Evolutionary conservation across 1,140 invertebrate genomes (phyloP).

Genomic region (Halyomorpha halys): DNA sequence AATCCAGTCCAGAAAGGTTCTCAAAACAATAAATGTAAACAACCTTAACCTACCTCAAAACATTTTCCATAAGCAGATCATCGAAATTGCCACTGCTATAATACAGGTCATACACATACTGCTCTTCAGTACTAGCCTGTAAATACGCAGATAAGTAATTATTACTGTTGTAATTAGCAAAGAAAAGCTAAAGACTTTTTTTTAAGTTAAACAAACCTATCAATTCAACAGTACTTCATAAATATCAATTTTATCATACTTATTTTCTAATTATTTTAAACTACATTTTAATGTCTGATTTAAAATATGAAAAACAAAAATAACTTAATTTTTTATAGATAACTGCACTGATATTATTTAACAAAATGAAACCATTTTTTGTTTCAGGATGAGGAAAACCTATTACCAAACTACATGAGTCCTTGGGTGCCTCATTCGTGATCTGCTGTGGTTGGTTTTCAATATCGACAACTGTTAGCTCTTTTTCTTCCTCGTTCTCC

Average conservation of each 20-base stretch:
- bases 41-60: slow-evolving; percentile 21
- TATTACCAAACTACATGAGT: slow-evolving; percentile 25
- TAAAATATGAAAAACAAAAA: too few species aligned
- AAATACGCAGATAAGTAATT: too few species aligned
- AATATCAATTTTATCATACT: too few species aligned
- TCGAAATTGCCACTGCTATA: slow-evolving; percentile 24
- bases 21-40: too few species aligned
- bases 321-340: too few species aligned
- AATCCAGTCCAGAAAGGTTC: too few species aligned
- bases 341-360: neutral
- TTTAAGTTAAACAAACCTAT: too few species aligned
- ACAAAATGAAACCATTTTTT: slow-evolving; percentile 10
- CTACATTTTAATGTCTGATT: too few species aligned
- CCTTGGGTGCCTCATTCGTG: slow-evolving; percentile 25
- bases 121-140: neutral
- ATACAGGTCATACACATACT: slow-evolving; percentile 28
- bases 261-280: too few species aligned
- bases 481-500: slow-evolving; percentile 9
- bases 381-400: slow-evolving; percentile 21
- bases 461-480: slow-evolving; percentile 28
- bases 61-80: slow-evolving; percentile 24
- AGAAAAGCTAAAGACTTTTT: too few species aligned
- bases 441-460: slow-evolving; percentile 16
- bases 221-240: too few species aligned
- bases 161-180: too few species aligned